Evolutionary conservation across 2,797 vertebrate genomes (phyloP).

Genomic region (Enteromius viviparus): DNA sequence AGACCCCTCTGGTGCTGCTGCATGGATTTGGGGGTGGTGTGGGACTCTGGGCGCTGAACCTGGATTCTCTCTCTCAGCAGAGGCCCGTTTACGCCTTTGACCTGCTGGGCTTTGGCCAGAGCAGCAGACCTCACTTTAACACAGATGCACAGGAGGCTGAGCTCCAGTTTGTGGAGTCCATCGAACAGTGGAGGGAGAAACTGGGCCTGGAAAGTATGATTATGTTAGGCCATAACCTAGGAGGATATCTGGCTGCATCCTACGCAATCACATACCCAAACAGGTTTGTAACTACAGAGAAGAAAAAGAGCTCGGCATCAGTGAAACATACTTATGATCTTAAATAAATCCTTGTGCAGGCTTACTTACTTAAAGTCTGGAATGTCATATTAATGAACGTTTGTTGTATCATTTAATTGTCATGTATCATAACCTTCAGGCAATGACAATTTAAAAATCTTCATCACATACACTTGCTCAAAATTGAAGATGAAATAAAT

Average conservation of each 20-base stretch:
- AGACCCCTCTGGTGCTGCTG: constrained; percentile 89
- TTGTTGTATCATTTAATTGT: not conserved
- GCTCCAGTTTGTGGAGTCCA: constrained; percentile 91
- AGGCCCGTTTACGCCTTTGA: constrained; percentile 89
- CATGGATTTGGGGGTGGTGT: constrained; percentile 94
- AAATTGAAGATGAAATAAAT: not conserved
- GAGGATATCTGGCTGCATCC: constrained; percentile 89
- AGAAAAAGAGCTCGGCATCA: not conserved
- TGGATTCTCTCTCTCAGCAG: constrained; percentile 83
- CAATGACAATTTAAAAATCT: not conserved
- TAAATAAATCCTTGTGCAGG: not conserved
- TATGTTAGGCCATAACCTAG: constrained; percentile 93
- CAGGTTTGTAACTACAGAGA: constrained; percentile 77
- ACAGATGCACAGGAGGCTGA: constrained; percentile 83
- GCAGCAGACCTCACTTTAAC: constrained; percentile 88
- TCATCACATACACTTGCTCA: not conserved
- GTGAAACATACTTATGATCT: not conserved
- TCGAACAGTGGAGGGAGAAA: constrained; percentile 90
- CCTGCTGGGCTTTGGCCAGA: constrained; percentile 93
- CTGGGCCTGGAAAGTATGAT: constrained; percentile 88
- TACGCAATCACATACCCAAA: constrained; percentile 87
- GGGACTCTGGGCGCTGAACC: constrained; percentile 93
- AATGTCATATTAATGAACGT: not conserved
- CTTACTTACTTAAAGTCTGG: not conserved
- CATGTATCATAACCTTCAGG: not conserved